phyloP scores from a whole-genome alignment of 2,888 invertebrate genomes.

The Horisme vitalbata region DNA sequence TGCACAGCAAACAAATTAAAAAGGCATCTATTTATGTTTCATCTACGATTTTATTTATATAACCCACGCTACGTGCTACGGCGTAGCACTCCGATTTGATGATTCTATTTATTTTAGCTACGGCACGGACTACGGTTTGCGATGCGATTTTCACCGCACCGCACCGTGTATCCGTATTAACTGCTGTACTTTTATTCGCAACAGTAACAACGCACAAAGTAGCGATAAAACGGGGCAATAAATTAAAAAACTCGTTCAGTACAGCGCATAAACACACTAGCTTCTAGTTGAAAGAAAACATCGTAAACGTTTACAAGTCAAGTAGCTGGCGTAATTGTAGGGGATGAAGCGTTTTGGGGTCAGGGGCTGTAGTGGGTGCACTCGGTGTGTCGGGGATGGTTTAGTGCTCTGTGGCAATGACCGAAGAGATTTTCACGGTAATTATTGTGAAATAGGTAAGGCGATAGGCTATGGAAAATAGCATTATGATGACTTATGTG shows the following conservation, averaged over 20 bases:
- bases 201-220: slow-evolving; percentile 51
- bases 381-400: not conserved
- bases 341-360: slow-evolving; percentile 26
- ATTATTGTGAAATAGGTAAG: too few species aligned
- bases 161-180: slow-evolving; percentile 22
- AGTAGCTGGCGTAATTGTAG: slow-evolving; percentile 42
- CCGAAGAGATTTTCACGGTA: too few species aligned
- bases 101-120: too few species aligned
- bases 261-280: slow-evolving; percentile 62
- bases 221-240: slow-evolving; percentile 58
- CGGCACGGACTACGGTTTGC: too few species aligned
- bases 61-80: too few species aligned
- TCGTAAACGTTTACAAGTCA: slow-evolving; percentile 72
- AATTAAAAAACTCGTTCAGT: slow-evolving; percentile 70
- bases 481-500: too few species aligned
- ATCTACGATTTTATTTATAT: too few species aligned
- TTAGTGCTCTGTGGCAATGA: not conserved
- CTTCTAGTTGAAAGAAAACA: slow-evolving; percentile 67
- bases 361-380: not conserved
- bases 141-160: slow-evolving; percentile 2
- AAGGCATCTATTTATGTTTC: too few species aligned
- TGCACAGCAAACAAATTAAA: too few species aligned
- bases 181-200: slow-evolving; percentile 39
- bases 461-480: too few species aligned
- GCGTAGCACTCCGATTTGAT: slow-evolving; percentile 14